These are phyloP conservation scores for Otolemur garnettii DNA, from an alignment of 2,113 vertebrate genomes.

Conservation along the genomic window DNA sequence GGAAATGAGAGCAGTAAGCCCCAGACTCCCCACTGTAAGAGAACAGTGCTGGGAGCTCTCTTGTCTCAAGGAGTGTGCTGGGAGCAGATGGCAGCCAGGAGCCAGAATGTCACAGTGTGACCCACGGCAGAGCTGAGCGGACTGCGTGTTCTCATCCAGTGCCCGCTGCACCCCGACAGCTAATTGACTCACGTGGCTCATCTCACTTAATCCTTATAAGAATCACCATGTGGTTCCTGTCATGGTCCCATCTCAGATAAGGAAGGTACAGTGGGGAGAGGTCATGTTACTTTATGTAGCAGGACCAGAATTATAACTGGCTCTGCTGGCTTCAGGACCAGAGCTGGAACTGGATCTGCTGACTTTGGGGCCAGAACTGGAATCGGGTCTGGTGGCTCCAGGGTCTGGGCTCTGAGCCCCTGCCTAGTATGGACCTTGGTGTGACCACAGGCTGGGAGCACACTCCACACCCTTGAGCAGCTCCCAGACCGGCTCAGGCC, in stretches of 20 bases:
- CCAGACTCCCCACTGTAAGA: not conserved
- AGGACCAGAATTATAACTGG: not conserved
- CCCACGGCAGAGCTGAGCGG: fast-evolving
- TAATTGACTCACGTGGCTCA: fast-evolving
- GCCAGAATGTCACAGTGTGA: fast-evolving
- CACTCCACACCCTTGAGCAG: not conserved
- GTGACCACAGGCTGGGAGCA: fast-evolving
- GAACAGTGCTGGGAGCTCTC: fast-evolving
- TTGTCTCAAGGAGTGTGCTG: not conserved
- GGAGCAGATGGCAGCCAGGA: not conserved
- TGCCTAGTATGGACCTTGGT: fast-evolving
- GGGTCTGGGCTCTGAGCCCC: not conserved
- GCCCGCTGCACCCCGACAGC: not conserved
- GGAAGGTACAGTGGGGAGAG: not conserved
- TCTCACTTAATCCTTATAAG: not conserved
- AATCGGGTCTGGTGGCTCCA: not conserved
- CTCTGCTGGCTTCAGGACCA: not conserved
- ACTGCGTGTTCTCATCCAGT: fast-evolving
- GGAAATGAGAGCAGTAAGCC: fast-evolving
- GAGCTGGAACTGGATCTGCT: not conserved
- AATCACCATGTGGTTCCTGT: fast-evolving
- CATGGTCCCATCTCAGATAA: not conserved
- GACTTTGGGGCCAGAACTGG: no score
- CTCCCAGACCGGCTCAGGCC: not conserved
- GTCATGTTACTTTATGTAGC: fast-evolving